phyloP scores from a whole-genome alignment of 2,888 invertebrate genomes.

The Arrhopalites spinosus region DNA sequence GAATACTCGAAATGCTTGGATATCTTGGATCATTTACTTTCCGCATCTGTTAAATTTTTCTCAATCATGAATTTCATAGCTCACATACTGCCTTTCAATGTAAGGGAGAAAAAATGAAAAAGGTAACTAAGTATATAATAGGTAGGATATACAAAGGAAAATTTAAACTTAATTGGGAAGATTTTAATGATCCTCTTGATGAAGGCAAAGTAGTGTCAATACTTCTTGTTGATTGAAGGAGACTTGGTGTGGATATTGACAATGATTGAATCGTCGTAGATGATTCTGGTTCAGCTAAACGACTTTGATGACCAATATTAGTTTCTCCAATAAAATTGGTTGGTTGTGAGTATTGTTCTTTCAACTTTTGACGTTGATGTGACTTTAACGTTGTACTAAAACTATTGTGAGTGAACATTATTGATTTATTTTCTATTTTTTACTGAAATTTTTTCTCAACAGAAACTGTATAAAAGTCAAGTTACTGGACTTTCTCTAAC shows the following conservation, averaged over 20 bases:
- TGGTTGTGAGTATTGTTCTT: no score
- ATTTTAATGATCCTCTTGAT: constrained; percentile 1
- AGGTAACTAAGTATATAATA: no score
- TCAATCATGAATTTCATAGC: neutral
- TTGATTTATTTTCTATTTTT: neutral
- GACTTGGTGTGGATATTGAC: constrained; percentile 5
- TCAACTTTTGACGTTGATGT: no score
- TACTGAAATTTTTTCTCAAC: no score
- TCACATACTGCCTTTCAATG: neutral
- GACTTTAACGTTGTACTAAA: constrained; percentile 7
- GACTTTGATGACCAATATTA: neutral
- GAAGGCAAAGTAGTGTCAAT: neutral
- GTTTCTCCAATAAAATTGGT: neutral
- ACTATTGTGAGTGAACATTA: constrained; percentile 15
- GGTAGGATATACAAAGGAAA: no score
- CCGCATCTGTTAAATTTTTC: neutral
- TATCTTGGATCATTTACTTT: constrained; percentile 6
- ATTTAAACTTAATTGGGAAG: neutral
- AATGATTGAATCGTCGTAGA: neutral
- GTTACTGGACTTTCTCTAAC: no score
- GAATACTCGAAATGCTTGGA: constrained; percentile 20
- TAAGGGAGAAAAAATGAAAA: neutral
- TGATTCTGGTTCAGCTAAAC: neutral
- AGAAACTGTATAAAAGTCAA: no score
- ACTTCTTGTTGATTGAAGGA: neutral